phyloP scores from a whole-genome alignment of 2,888 invertebrate genomes.

The Lypha dubia region DNA sequence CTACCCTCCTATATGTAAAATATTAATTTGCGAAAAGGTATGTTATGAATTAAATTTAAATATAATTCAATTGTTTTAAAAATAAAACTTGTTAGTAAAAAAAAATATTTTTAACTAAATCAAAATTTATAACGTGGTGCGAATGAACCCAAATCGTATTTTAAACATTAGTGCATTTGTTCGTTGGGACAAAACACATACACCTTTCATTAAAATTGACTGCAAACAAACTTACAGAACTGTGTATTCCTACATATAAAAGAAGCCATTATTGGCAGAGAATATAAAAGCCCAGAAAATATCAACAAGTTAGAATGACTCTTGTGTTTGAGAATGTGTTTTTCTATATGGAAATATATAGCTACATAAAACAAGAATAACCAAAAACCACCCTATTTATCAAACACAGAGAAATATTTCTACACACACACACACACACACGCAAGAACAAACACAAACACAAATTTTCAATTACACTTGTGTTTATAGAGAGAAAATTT shows the following conservation, averaged over 20 bases:
- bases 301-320: constrained; percentile 65
- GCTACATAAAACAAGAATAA: neutral
- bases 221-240: neutral
- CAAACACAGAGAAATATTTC: constrained; percentile 6
- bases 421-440: neutral
- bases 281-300: constrained; percentile 22
- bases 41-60: too few species aligned
- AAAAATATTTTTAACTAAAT: too few species aligned
- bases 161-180: neutral
- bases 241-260: neutral
- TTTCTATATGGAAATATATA: neutral
- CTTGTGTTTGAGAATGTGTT: neutral
- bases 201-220: neutral
- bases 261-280: constrained; percentile 44
- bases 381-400: constrained; percentile 30
- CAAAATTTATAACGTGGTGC: too few species aligned
- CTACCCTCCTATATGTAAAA: too few species aligned
- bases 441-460: neutral
- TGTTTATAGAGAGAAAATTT: neutral
- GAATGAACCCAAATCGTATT: neutral
- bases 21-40: too few species aligned
- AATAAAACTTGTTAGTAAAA: too few species aligned
- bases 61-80: too few species aligned
- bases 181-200: neutral
- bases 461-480: neutral